Evolutionary conservation across 2,113 vertebrate species (phyloP).

Genomic region (Archilochus colubris): DNA sequence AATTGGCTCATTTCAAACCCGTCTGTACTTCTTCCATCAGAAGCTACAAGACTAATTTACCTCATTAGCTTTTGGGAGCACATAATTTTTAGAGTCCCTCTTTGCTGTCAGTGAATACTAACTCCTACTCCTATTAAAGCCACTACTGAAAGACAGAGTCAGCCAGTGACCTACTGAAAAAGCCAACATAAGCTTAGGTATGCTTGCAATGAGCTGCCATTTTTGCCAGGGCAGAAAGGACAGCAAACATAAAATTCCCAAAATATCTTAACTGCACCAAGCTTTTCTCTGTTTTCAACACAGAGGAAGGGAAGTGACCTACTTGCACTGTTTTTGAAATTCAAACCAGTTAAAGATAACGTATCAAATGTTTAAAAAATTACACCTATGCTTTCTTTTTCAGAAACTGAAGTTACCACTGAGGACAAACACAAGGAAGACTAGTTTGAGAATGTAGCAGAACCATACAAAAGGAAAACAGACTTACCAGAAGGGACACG

Average conservation of each 20-base stretch:
- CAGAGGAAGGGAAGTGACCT: background rate
- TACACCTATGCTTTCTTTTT: background rate
- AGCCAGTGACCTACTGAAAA: background rate
- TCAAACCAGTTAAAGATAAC: background rate
- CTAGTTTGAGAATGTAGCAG: background rate
- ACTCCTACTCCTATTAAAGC: background rate
- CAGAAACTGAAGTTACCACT: background rate
- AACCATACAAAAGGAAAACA: background rate
- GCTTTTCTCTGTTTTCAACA: background rate
- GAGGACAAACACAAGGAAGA: background rate
- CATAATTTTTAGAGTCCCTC: background rate
- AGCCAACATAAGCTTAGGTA: background rate
- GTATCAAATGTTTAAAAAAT: background rate
- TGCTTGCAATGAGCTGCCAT: background rate
- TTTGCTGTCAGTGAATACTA: background rate
- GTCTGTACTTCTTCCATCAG: background rate
- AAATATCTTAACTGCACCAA: background rate
- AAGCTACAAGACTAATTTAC: background rate
- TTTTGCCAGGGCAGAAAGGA: background rate
- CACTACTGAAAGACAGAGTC: background rate
- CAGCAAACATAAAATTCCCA: background rate
- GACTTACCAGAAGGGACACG: slow-evolving; percentile 88
- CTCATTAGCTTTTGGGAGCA: background rate
- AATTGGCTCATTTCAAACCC: background rate
- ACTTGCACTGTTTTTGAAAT: background rate